These are phyloP conservation scores for Polydesmus complanatus DNA, from an alignment of 2,888 invertebrate species.

Conservation along the genomic window DNA sequence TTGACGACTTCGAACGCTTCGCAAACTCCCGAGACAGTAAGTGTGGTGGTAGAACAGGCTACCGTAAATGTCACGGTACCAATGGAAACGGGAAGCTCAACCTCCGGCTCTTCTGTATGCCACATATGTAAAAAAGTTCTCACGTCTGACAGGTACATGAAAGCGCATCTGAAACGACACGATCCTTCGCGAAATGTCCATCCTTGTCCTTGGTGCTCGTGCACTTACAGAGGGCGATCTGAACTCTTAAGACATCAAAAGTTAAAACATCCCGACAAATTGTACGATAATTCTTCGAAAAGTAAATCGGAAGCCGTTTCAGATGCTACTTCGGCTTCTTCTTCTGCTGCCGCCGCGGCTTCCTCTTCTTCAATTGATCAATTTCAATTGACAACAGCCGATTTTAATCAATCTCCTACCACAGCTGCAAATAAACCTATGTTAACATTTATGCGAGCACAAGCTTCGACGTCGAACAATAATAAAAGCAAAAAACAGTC, in stretches of 20 bases:
- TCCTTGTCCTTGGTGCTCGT: not conserved
- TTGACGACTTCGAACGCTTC: not conserved
- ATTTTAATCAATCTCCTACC: not conserved
- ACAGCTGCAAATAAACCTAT: not conserved
- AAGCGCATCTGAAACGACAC: not conserved
- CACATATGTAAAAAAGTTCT: not conserved
- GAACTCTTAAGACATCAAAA: not conserved
- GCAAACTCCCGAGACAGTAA: not conserved
- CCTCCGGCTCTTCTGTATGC: not conserved
- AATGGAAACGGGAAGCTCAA: not conserved
- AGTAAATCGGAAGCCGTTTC: not conserved
- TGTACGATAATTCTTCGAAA: not conserved
- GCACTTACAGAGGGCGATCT: not conserved
- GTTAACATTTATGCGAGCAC: not conserved
- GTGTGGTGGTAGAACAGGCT: not conserved
- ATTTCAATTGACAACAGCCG: not conserved
- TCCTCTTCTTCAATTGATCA: not conserved
- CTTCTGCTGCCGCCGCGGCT: not conserved
- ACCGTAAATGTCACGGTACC: not conserved
- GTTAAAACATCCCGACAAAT: not conserved
- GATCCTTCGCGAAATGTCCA: not conserved
- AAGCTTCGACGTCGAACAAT: not conserved
- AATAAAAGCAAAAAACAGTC: not conserved
- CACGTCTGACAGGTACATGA: not conserved
- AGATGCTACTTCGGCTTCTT: not conserved